A percentile compares a stretch with the other conserved stretches of the same genome.
Conservation (phyloP, 2,888 invertebrate species). For the Marasmarcha lunaedactyla region DNA sequence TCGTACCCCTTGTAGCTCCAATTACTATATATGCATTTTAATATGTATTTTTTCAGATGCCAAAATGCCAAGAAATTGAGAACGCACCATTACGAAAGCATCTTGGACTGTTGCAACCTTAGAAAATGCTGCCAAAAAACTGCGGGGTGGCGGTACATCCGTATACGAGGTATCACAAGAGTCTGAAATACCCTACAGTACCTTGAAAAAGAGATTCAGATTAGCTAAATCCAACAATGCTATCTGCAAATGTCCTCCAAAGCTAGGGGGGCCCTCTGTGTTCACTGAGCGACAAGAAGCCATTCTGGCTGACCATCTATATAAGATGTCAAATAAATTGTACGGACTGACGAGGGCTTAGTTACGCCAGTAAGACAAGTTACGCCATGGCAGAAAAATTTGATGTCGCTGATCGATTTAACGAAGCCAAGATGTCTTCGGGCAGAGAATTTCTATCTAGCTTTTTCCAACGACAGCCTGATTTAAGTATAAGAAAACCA, state of each 20-base stretch:
- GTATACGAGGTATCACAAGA: constrained; percentile 12
- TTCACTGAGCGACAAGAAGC: constrained; percentile 16
- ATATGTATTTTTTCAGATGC: constrained; percentile 9
- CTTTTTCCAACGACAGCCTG: too few species aligned
- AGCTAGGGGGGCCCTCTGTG: constrained; percentile 15
- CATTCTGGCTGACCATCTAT: constrained; percentile 17
- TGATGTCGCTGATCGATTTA: too few species aligned
- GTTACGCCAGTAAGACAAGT: too few species aligned
- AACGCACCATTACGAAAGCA: constrained; percentile 3
- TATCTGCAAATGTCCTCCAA: constrained; percentile 15
- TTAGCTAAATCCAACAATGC: constrained; percentile 15
- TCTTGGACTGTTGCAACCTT: constrained; percentile 11
- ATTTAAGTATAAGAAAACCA: too few species aligned
- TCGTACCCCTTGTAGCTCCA: background rate
- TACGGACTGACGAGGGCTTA: constrained; percentile 17
- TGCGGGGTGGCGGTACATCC: constrained; percentile 10
- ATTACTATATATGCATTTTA: constrained; percentile 1
- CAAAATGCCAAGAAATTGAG: constrained; percentile 2
- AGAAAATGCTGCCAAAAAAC: constrained; percentile 12
- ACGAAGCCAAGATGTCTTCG: too few species aligned
- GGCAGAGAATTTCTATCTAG: too few species aligned
- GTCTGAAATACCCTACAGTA: constrained; percentile 9
- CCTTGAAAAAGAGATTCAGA: constrained; percentile 10
- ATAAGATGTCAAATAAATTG: constrained; percentile 17
- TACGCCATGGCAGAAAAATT: too few species aligned